phyloP scores from a whole-genome alignment of 2,113 vertebrate species.

The Pantherophis guttatus region DNA sequence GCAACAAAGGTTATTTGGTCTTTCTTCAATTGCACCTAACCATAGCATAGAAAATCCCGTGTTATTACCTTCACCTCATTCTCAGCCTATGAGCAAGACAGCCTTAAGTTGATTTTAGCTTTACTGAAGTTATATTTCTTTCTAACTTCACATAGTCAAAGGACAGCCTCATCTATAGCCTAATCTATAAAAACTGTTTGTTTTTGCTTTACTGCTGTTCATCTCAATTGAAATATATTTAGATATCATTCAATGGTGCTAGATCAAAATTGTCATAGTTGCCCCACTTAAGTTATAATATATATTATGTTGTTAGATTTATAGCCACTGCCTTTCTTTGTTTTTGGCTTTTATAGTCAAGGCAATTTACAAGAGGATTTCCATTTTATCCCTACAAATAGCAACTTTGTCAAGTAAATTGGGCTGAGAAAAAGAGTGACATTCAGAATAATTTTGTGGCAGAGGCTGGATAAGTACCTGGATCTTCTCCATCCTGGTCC shows the following conservation, averaged over 20 bases:
- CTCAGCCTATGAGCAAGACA: not conserved
- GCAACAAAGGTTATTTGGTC: not conserved
- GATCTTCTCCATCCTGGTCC: not conserved
- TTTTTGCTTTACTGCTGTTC: not conserved
- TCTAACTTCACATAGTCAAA: not conserved
- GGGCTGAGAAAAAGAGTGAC: not conserved
- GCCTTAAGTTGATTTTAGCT: not conserved
- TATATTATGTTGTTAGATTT: not conserved
- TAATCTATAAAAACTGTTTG: not conserved
- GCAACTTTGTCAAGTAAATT: not conserved
- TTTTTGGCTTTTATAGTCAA: not conserved
- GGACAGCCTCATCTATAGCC: not conserved
- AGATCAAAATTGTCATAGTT: not conserved
- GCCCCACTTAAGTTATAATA: not conserved
- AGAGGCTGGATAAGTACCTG: not conserved
- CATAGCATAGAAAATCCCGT: not conserved
- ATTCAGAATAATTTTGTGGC: not conserved
- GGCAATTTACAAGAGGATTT: not conserved
- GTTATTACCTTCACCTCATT: not conserved
- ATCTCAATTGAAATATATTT: not conserved
- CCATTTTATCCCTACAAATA: not conserved
- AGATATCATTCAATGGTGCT: not conserved
- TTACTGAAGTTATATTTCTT: not conserved
- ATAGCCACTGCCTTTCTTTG: not conserved
- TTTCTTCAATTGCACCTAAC: not conserved